These are phyloP conservation scores for Ridgeia piscesae DNA, from an alignment of 1,140 invertebrate genomes.

Conservation along the genomic window DNA sequence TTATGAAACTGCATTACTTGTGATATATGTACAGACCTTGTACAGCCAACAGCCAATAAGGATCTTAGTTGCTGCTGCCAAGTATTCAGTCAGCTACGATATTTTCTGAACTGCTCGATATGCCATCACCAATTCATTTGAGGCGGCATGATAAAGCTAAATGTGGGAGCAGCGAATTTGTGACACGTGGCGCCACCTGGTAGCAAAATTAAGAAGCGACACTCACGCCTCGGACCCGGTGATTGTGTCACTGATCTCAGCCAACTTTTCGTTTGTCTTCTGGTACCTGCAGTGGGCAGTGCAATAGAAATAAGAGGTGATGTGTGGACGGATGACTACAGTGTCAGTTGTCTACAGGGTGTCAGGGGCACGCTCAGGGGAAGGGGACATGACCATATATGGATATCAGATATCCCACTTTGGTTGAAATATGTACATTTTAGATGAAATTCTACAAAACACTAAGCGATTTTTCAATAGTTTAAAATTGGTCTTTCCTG, in stretches of 20 bases:
- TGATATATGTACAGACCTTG: no score
- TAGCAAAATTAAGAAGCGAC: conserved; percentile 15
- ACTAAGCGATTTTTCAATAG: no score
- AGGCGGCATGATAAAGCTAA: background rate
- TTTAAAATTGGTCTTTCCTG: no score
- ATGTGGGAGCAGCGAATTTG: background rate
- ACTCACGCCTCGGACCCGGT: conserved; percentile 50
- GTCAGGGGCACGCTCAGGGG: background rate
- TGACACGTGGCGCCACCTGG: background rate
- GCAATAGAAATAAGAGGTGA: background rate
- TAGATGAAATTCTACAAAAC: no score
- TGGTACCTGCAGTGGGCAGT: conserved; percentile 41
- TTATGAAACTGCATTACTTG: no score
- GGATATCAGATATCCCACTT: no score
- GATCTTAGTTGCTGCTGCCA: background rate
- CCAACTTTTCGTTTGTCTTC: conserved; percentile 53
- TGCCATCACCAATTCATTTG: no score
- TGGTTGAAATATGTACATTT: no score
- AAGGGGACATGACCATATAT: no score
- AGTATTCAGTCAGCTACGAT: background rate
- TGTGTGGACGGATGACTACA: background rate
- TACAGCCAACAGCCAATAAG: background rate
- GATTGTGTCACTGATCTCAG: conserved; percentile 50
- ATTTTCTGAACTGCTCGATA: background rate
- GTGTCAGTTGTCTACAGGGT: background rate